Evolutionary conservation across 2,113 vertebrate genomes (phyloP), one percentile per base, ranked within the genome.

Genomic region (Ciconia maguari): DNA sequence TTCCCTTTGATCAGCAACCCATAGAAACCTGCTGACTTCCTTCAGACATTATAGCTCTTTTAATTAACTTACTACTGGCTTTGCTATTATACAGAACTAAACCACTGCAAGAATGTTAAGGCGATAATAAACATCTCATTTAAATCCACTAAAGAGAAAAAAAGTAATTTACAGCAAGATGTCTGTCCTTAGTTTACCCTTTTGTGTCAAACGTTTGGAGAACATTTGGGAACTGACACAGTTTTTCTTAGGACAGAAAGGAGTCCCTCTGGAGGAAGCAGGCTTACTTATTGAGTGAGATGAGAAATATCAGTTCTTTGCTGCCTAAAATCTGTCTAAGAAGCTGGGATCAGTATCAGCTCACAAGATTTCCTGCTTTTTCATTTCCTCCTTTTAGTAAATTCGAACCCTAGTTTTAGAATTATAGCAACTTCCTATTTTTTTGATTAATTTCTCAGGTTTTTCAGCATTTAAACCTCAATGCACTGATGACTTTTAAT

Each of bases 41-140:
- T 96, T 96, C 89, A 97, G 96, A 82, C 81, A 78, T 94, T 96
- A 96, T 90, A 97, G 94, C 79, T 91, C 92, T 97, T 97, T 97
- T 97, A 98, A 98, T 98, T 98, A 98, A 98, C 96, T 98, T 96
- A 97, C 76, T 89, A 96, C 85, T 92, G 87, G 87, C 87, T 96
- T 97, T 95, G 92, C 82, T 97, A 83, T 97, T 96, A 96, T 95
- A 89, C 86, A 96, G 91, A 97, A 92, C 95, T 93, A 96, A 97
- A 96, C 74, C 81, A 85, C 92, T 87, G 71, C 61, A 91, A 94
- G 85, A 93, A 97, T 84, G 91, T 92, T 97, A 87, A 97, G 96
- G 87, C 44, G 19, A 89, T 95, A 89, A 92, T 93, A 97, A 96
- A 90, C 88, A 97, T 89, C 96, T 97, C 71, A 91, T 92, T 97